Base-by-base conservation (phyloP, 2,888 invertebrate genomes). In the Dryococelus australis region DNA sequence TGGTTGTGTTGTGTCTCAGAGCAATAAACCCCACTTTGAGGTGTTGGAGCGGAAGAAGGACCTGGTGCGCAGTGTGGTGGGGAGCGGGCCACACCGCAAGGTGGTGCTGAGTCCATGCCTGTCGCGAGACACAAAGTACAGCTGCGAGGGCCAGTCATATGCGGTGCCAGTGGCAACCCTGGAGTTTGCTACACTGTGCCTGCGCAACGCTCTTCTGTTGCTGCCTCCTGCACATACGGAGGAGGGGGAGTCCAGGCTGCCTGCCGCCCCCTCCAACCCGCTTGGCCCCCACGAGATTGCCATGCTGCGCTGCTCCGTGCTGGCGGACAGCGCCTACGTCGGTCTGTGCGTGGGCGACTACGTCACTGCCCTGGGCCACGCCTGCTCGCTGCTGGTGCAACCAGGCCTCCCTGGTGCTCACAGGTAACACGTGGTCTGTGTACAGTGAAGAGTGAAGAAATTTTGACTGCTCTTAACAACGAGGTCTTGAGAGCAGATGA, bases 161-260 rank as follows among this genome's bases (percentile, higher is more conserved):
- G 97, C 97, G 0, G 97, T 98, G 90, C 98, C 98, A 27, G 96
- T 97, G 86, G 95, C 98, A 10, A 97, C 97, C 12, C 92, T 99
- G 90, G 98, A 98, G 93, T 99, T 98, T 93, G 98, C 97, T 6
- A 96, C 96, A 0, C 93, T 98, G 43, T 98, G 98, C 92, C 93
- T 99, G 87, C 95, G 96, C 89, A 99, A 98, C 93, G 98, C 98
- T 20, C 93, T 96, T 53, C 94, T 95, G 13, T 93, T 97, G 86
- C 92, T 87, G 24, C 87, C 87, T 28, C 86, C 86, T 65, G 43
- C 79, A 0, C 86, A 83, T 27, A 24, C 26, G 1, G 87, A 87
- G 35, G 87, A 87, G 35, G 86, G 85, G n/a, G 86, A 86, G 43
- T 35, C 87, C 16, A 81, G 53, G 27, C 47, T 79, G 24, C 81